These are phyloP conservation scores for Pangasius sanitwongsei DNA, from an alignment of 2,797 vertebrate genomes.

Conservation along the genomic window DNA sequence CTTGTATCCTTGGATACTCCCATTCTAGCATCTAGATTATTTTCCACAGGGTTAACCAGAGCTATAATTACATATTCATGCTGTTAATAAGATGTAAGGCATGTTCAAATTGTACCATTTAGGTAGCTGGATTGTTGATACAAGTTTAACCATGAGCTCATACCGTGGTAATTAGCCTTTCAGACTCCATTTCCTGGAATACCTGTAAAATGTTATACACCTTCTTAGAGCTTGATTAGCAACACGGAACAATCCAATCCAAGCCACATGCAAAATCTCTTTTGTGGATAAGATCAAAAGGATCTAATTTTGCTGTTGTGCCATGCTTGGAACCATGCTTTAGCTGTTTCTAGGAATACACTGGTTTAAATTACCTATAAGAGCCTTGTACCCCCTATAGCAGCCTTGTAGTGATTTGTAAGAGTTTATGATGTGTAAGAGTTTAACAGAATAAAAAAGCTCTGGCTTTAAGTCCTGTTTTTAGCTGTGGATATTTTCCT, in stretches of 20 bases:
- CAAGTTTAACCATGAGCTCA: background rate
- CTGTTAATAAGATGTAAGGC: background rate
- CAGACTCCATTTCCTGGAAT: constrained; percentile 9
- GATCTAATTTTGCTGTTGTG: background rate
- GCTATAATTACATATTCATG: background rate
- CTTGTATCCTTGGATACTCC: constrained; percentile 5
- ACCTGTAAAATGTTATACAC: background rate
- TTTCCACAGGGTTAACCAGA: background rate
- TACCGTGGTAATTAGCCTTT: constrained; percentile 42
- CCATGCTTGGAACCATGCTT: background rate
- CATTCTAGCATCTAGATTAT: background rate
- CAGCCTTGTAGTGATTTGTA: background rate
- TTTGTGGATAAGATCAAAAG: background rate
- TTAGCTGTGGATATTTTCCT: background rate
- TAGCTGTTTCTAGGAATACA: background rate
- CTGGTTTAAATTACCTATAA: background rate
- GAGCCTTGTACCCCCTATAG: background rate
- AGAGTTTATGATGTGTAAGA: no score
- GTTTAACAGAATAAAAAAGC: background rate
- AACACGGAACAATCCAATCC: background rate
- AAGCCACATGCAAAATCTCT: background rate
- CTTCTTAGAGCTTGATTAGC: constrained; percentile 12
- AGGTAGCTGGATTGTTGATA: background rate
- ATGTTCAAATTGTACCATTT: constrained; percentile 14
- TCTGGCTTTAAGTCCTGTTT: background rate